These are phyloP conservation scores for Aptenodytes forsteri DNA, from an alignment of 2,113 vertebrate species.

Conservation along the genomic window DNA sequence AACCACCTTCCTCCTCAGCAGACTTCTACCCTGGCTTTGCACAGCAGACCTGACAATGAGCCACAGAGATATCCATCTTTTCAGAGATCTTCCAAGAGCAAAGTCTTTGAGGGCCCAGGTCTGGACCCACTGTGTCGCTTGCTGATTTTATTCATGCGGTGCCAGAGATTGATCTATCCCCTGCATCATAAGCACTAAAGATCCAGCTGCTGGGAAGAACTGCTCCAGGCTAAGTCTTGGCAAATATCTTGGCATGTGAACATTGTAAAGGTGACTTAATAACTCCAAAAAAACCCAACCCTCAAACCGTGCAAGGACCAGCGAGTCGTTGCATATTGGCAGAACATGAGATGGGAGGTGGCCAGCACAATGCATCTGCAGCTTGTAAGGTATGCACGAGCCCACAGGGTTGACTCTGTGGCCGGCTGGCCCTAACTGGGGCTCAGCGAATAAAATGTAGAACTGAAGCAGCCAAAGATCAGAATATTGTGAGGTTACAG, in stretches of 20 bases:
- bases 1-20: neutral
- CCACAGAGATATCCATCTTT: neutral
- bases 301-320: neutral
- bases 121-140: neutral
- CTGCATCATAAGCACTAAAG: neutral
- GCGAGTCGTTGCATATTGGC: neutral
- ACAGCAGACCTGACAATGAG: neutral
- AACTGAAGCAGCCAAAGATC: neutral
- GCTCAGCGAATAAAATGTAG: neutral
- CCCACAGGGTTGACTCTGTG: neutral
- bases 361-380: neutral
- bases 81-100: neutral
- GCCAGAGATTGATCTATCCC: neutral
- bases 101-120: neutral
- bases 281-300: neutral
- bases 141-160: neutral
- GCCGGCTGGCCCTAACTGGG: neutral
- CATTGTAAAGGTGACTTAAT: neutral
- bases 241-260: neutral
- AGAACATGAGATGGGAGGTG: neutral
- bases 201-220: neutral
- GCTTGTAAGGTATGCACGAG: neutral
- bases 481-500: neutral
- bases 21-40: neutral
- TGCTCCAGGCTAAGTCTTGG: neutral